phyloP scores from a whole-genome alignment of 2,888 invertebrate genomes.

The Drosophila prolongata region DNA sequence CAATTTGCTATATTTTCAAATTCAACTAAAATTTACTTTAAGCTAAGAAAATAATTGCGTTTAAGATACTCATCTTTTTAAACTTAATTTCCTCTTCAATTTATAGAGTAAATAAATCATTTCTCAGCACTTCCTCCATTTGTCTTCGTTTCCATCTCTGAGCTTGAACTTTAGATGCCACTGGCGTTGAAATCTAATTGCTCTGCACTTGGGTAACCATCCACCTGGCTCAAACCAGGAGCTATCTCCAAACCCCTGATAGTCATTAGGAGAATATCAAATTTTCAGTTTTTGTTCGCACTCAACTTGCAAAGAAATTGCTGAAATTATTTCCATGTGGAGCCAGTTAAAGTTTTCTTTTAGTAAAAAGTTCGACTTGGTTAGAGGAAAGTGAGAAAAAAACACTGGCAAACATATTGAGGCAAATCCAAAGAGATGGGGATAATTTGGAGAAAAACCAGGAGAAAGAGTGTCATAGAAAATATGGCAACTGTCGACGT shows the following conservation, averaged over 20 bases:
- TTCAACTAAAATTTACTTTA: neutral
- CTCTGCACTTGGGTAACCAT: slow-evolving; percentile 9
- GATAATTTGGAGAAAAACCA: slow-evolving; percentile 5
- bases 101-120: slow-evolving; percentile 16
- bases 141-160: slow-evolving; percentile 8
- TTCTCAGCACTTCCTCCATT: slow-evolving; percentile 15
- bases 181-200: slow-evolving; percentile 30
- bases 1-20: neutral
- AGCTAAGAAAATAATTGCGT: neutral
- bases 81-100: neutral
- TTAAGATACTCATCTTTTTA: neutral
- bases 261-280: slow-evolving; percentile 38
- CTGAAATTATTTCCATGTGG: slow-evolving; percentile 42
- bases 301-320: slow-evolving; percentile 23
- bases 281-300: slow-evolving; percentile 26
- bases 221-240: slow-evolving; percentile 24
- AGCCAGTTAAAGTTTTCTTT: slow-evolving; percentile 27
- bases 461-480: slow-evolving; percentile 17
- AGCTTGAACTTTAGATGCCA: slow-evolving; percentile 9
- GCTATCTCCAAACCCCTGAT: neutral
- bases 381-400: slow-evolving; percentile 5
- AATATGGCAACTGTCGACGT: slow-evolving; percentile 52
- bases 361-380: slow-evolving; percentile 24
- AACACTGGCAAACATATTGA: slow-evolving; percentile 15
- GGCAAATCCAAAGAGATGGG: slow-evolving; percentile 5